Evolutionary conservation across 2,797 vertebrate species (phyloP), one percentile per base, ranked within the genome.

Genomic region (Neostethus bicornis): DNA sequence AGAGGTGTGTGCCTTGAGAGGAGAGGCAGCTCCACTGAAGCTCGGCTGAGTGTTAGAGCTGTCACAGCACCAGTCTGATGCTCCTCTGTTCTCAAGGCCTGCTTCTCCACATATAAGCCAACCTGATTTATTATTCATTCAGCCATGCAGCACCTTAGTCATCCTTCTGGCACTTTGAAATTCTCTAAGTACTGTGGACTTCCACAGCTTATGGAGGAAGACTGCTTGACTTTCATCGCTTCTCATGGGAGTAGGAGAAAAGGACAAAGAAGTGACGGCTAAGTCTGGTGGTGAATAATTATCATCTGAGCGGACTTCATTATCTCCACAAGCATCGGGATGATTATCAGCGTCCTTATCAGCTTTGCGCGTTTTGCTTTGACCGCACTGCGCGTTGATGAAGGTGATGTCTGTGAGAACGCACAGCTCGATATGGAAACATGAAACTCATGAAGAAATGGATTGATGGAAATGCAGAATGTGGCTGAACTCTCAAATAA

Each of bases 81-180:
- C 50, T 65, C 48, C 59, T 80, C 69, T 77, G 64, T 76, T 79
- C 80, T 75, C 79, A 75, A 80, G 79, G 78, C 85, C 73, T 83
- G 66, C 79, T 79, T 71, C 55, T 84, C 65, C 69, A 80, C 53
- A 39, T 67, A 66, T 62, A 68, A 77, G 55, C 70, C 53, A 39
- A 31, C 26, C 0, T 74, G 60, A 89, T 89, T 85, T 78, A 87
- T 90, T 86, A 90, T 90, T 90, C 81, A 90, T 85, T 70, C 70
- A 13, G 43, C 66, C 43, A 37, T 19, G 34, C 66, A 77, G 72
- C 68, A 77, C 77, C 73, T n/a, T 79, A 79, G 79, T 80, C 79
- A 80, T 80, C 81, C 80, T 80, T 68, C 72, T 79, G 86, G 77
- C 78, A 79, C 81, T 87, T 84, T 57, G 73, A 80, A 80, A 86